Conservation (phyloP, 2,888 invertebrate genomes). For the Nudaria mundana region DNA sequence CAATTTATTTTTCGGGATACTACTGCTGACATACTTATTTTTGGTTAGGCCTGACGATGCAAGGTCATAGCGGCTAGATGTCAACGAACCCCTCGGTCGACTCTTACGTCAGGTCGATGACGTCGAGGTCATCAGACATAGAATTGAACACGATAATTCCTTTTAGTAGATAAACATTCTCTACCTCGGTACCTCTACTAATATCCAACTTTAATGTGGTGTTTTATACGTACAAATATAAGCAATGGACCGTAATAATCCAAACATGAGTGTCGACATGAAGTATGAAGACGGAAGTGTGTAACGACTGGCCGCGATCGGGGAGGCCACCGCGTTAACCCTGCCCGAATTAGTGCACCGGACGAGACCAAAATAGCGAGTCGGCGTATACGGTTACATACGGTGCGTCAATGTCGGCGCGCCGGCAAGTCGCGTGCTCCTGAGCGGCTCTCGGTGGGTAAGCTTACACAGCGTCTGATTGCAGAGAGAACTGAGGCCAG, state of each 20-base stretch:
- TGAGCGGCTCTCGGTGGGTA: slow-evolving; percentile 62
- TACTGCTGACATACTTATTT: slow-evolving; percentile 44
- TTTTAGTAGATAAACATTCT: too few species aligned
- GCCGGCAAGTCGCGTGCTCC: slow-evolving; percentile 52
- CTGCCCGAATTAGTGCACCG: slow-evolving; percentile 81
- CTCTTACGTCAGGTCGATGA: slow-evolving; percentile 75
- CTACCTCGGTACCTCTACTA: too few species aligned
- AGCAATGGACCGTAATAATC: slow-evolving; percentile 30
- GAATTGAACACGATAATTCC: slow-evolving; percentile 32
- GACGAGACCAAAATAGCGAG: slow-evolving; percentile 77
- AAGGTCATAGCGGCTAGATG: slow-evolving; percentile 73
- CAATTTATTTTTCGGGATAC: slow-evolving; percentile 27
- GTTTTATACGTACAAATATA: slow-evolving; percentile 24
- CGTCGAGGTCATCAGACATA: slow-evolving; percentile 59
- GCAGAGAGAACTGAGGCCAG: slow-evolving; percentile 68
- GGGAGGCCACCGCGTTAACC: slow-evolving; percentile 77
- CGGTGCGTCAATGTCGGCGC: slow-evolving; percentile 75
- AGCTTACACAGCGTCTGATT: slow-evolving; percentile 72
- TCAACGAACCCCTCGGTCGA: slow-evolving; percentile 73
- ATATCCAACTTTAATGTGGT: slow-evolving; percentile 37
- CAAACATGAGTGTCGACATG: slow-evolving; percentile 58
- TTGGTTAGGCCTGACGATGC: slow-evolving; percentile 66
- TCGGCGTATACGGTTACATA: slow-evolving; percentile 79
- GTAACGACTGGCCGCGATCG: slow-evolving; percentile 59
- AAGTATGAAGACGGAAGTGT: slow-evolving; percentile 73